Base-by-base conservation (phyloP, 2,113 vertebrate genomes). In the Euleptes europaea region DNA sequence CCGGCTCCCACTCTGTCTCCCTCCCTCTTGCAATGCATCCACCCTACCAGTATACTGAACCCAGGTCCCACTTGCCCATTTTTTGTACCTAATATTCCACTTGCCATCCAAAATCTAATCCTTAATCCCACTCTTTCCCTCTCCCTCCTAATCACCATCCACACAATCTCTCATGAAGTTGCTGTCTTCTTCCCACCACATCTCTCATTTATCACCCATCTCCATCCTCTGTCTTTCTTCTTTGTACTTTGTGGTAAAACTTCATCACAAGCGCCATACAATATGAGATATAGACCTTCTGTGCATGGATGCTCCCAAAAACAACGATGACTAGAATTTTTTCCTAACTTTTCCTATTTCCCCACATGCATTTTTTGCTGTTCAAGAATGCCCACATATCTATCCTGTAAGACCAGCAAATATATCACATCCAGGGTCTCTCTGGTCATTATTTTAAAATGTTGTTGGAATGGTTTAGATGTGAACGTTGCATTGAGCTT, bases 311-410 rank as follows among this genome's bases (percentile, higher is more conserved):
- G 84, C 67, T 86, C 74, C 5, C 85, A 86, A 69, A 83, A 90
- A 84, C 88, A 87, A 90, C 90, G 67, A 91, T 90, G 87, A 79
- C 86, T 14, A 91, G 86, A 84, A 91, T 86, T 80, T 65, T 86
- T 54, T 87, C 87, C 77, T 89, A 91, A 85, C 84, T 83, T 92
- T 92, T 79, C 77, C 81, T 60, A 82, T 93, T 85, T 51, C 85
- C 57, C 1, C 57, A 54, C 86, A 86, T 65, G 51, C 8, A 84
- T 23, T 71, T 89, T 83, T 78, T 31, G 72, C 87, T 54, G 54
- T 86, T 87, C 90, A 93, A 89, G 89, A 88, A 86, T 94, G 90
- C 84, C 51, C 63, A 81, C 90, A 92, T 91, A 94, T 80, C 88
- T 84, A 92, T 94, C 80, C 76, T 80, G 76, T 79, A 28, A 23